Evolutionary conservation across 1,140 invertebrate genomes (phyloP), one percentile per base, ranked within the genome.

Genomic region (Magallana ariakensis): DNA sequence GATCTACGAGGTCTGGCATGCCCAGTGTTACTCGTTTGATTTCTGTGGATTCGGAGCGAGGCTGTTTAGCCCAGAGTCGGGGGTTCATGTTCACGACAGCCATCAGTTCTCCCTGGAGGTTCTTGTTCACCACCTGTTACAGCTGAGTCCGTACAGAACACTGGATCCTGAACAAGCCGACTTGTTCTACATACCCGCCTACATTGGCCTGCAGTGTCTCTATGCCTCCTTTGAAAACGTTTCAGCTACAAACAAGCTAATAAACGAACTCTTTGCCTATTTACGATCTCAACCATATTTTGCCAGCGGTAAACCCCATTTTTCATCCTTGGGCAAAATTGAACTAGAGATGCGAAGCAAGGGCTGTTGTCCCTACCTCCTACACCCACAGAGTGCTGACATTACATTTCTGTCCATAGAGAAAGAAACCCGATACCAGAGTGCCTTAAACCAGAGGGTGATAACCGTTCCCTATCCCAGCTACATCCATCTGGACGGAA

Each of bases 401-500:
- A 85, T 93, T 13, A 88, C 89, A 1, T 90, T 84, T 53, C 80
- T 92, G 9, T 87, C 60, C 0, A 93, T 93, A 13, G 92, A 93
- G 84, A 89, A 89, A 62, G 90, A 92, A 85, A 53, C 83, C 5
- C 75, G 80, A 80, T 62, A 19, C 26, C 22, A 15, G 19, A 22
- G 80, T 60, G 13, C 26, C 16, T 3, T 70, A 60, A 46, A 80
- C 4, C 33, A 80, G 6, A 26, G 75, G 22, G 19, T 90, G 1
- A 89, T 92, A 53, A 86, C 91, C 5, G 92, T 88, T 10, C 92
- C 92, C 6, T 93, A 93, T 83, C 92, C 92, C 11, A 91, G 90
- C 1, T 92, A 92, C 57, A 84, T 91, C 9, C 92, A 93, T 85
- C 66, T 85, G 53, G 85, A 60, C 6, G 46, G 33, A 15, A 22